Evolutionary conservation across 1,140 invertebrate genomes (phyloP), one percentile per base, ranked within the genome.

Genomic region (Amphibalanus amphitrite): DNA sequence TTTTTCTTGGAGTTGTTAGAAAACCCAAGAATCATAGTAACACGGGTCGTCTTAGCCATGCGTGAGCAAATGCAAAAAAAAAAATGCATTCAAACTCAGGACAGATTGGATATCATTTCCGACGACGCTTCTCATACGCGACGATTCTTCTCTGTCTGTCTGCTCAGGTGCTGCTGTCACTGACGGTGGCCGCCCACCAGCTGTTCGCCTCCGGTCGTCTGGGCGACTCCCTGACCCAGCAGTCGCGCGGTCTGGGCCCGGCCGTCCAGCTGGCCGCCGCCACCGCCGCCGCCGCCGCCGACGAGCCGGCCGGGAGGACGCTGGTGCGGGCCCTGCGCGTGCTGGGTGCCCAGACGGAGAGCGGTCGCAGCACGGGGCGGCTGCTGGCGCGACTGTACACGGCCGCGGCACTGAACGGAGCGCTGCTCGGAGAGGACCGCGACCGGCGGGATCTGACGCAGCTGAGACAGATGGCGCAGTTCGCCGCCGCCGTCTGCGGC

Each of bases 391-490:
- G 47, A 1, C 47, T 59, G 6, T 23, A 59, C 47, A 13, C 10
- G 6, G 20, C 47, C 13, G 6, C 47, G 10, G 47, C 47, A 23
- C 47, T 59, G 47, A 59, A 59, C 47, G 47, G 47, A 3, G 20
- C 47, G 6, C 47, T 20, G 47, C 47, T 59, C 10, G 47, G 1
- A 1, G 47, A 59, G 47, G 47, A 59, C 13, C 47, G 47, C 47
- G 10, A 8, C 13, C 6, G 47, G 17, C 47, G 15, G 83, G 83
- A 23, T 84, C 86, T 0, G 84, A 83, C 38, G 78, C 83, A 75
- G 87, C 84, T 0, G 76, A 88, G 28, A 75, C 86, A 28, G 86
- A 87, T 70, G 83, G 84, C 0, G 80, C 84, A 0, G 82, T 59
- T 59, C 67, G 47, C 38, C 65, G 69, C 28, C 71, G n/a, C 69